Evolutionary conservation across 1,140 invertebrate species (phyloP), one percentile per base, ranked within the genome.

Genomic region (Odontomachus brunneus): DNA sequence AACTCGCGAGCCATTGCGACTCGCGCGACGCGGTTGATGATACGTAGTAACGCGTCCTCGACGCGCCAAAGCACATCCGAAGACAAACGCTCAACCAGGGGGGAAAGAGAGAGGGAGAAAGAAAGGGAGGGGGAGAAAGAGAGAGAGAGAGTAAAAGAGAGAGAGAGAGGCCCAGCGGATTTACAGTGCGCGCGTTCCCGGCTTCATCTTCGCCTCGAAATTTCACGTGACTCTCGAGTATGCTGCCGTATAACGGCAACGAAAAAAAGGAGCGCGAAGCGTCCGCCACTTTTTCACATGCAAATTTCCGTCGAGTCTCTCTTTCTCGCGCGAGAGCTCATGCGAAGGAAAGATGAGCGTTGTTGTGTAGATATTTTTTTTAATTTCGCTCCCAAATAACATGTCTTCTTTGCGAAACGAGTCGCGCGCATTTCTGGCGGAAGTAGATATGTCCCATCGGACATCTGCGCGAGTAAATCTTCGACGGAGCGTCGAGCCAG

Each of bases 211-310:
- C 44, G 38, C 22, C 65, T 44, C 75, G 51, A 71, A 57, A 71
- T 80, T 80, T 80, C 65, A n/a, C 75, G 53, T 33, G 53, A 57
- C 63, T 78, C 51, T 48, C 24, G 24, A 22, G 22, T 57, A 62
- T n/a, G 33, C 14, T 48, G 29, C 14, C 24, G 49, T 24, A 2
- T 57, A 66, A 75, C 72, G 12, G 33, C 60, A 15, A 3, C 59
- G 49, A 76, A 38, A 38, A 66, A 19, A 44, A 53, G n/a, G 9
- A 0, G 12, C 24, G 1, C 17, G 24, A 71, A 69, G 24, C 17
- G 33, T n/a, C n/a, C 57, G 29, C 51, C 11, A 57, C 65, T 71
- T 80, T 80, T 80, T 80, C 53, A 26, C 4, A 71, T 80, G 75
- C 24, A 80, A 80, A 80, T 80, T 71, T 57, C 66, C 5, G 33